Evolutionary conservation across 2,888 invertebrate genomes (phyloP), one percentile per base, ranked within the genome.

Genomic region (Mesorhabditis spiculigera): DNA sequence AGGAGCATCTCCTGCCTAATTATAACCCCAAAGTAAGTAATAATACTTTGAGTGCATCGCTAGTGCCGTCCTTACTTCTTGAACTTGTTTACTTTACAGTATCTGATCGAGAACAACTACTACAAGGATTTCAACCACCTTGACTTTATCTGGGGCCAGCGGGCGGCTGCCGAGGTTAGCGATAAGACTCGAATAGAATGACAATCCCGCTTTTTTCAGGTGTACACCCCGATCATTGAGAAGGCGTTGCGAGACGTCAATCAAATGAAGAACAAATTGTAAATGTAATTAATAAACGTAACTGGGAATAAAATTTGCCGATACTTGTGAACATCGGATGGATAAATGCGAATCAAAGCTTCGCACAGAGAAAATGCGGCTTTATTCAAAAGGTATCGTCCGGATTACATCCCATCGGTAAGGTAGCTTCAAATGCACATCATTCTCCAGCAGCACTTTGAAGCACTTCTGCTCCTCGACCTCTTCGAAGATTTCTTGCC

Each of bases 111-210:
- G 67, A 79, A 76, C 71, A 74, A 75, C 64, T 67, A 73, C 16
- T 67, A 77, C 65, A 58, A 67, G 6, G 78, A 72, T 6, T 80
- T 72, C 68, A 78, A 80, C 62, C 80, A 80, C 68, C 75, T 83
- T 44, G 80, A 80, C 66, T 80, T 78, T 65, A 77, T 76, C 41
- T 80, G 80, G 80, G 80, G 80, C 42, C 65, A 77, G 45, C 72
- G 74, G 63, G 80, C 80, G 0, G 71, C 80, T 13, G 63, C 71
- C 4, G 73, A 78, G 58, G 58, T 50, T 50, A 13, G 58, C 28
- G 28, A 28, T 28, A 28, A 50, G 58, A 50, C 8, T 50, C 0
- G 58, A 50, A 10, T 50, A n/a, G 1, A 50, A 50, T 1, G 8
- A n/a, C n/a, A n/a, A 50, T 50, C 3, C n/a, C n/a, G 1, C n/a